Base-by-base conservation (phyloP, 2,888 invertebrate genomes). In the Tetropium fuscum region DNA sequence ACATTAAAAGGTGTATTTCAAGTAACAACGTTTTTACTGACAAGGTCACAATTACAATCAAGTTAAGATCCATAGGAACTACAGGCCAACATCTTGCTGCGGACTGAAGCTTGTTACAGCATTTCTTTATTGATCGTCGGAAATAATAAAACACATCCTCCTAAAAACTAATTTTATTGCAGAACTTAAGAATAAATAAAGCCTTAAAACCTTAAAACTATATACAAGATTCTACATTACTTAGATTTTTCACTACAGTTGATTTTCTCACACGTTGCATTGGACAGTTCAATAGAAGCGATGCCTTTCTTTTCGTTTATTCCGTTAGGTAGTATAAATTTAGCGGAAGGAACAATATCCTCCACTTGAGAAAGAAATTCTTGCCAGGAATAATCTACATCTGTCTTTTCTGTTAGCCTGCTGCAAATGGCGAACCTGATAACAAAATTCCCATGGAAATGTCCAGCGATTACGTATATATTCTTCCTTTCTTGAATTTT, bases 361-460 rank as follows among this genome's bases (percentile, higher is more conserved):
- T 75, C 73, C 7, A 72, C 68, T 53, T 68, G 68, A 2, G 62
- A 44, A 10, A 47, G 40, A 32, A 80, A 74, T 57, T 80, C 78
- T 4, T 72, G 68, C 88, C 89, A 90, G 19, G 94, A 92, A 74
- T 85, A 91, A 6, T 88, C 86, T 16, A 97, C 84, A 76, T 97
- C 95, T 15, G 85, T 83, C 18, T 85, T 85, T 48, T 87, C 86
- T 0, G 91, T 90, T 27, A 87, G 81, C 53, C 90, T 84, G 41
- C 94, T 92, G 77, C 95, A 94, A 0, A 97, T 83, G 0, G 90
- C 94, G 74, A 96, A 94, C 43, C 97, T 84, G 22, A 96, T 85
- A 32, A 94, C 87, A 74, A 88, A 88, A 56, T 85, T 85, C 0
- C 86, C 88, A 13, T 86, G 85, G 68, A 90, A 88, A 40, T 86